phyloP scores from a whole-genome alignment of 2,113 vertebrate species.

The Centrocercus urophasianus region DNA sequence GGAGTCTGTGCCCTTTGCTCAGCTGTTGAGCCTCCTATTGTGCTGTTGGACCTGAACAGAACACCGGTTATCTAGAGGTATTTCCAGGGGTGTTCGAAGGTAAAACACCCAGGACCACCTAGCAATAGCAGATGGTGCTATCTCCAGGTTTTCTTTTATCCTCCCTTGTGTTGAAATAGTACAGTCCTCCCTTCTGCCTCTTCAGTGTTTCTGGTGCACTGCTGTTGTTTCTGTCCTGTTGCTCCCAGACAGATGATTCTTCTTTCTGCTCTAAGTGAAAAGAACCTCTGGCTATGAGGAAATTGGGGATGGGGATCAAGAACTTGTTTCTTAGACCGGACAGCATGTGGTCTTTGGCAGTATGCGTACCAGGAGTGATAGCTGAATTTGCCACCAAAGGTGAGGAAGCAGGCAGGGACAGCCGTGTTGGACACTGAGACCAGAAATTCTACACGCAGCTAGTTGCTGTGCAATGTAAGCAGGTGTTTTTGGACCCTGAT shows the following conservation, averaged over 20 bases:
- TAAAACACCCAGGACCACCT: not conserved
- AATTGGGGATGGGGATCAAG: fast-evolving
- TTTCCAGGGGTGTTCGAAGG: not conserved
- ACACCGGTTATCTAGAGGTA: fast-evolving
- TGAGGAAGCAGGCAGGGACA: not conserved
- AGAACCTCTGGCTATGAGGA: not conserved
- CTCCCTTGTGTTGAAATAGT: not conserved
- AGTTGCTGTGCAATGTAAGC: not conserved
- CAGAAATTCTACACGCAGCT: not conserved
- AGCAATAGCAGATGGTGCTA: not conserved
- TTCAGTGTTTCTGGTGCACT: not conserved
- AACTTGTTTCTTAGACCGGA: not conserved
- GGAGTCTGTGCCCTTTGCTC: fast-evolving
- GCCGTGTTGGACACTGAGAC: not conserved
- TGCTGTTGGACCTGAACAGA: not conserved
- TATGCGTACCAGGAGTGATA: fast-evolving
- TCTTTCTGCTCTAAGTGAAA: not conserved
- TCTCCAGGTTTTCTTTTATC: not conserved
- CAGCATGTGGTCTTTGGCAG: not conserved
- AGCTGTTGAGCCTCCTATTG: not conserved
- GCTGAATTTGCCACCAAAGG: not conserved
- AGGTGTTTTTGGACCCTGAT: not conserved
- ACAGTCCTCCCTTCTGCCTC: not conserved
- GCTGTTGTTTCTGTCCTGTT: not conserved
- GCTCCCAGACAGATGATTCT: not conserved